phyloP scores from a whole-genome alignment of 2,113 vertebrate genomes.

The Indri indri region DNA sequence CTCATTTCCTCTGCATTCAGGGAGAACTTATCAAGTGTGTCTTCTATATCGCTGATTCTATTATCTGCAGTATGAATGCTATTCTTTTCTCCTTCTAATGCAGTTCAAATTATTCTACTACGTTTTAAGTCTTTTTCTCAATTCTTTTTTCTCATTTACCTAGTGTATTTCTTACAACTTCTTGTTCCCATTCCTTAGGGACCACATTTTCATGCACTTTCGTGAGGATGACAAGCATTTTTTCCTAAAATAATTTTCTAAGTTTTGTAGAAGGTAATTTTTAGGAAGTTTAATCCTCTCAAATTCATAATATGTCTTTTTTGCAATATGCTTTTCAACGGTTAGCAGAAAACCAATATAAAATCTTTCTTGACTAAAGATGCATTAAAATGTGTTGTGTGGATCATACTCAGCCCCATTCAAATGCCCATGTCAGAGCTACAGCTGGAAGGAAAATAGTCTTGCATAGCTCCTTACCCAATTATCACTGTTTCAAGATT shows the following conservation, averaged over 20 bases:
- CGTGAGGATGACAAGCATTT: conserved; percentile 13
- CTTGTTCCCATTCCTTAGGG: not conserved
- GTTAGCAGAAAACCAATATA: not conserved
- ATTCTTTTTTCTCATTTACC: not conserved
- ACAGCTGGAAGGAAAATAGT: not conserved
- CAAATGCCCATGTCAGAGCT: not conserved
- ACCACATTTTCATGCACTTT: conserved; percentile 47
- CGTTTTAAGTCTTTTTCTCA: not conserved
- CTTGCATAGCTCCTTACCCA: not conserved
- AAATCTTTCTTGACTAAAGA: not conserved
- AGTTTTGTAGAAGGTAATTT: conserved; percentile 46
- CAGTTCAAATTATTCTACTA: conserved; percentile 43
- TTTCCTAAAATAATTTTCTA: conserved; percentile 53
- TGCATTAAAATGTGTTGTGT: not conserved
- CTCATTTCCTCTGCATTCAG: not conserved
- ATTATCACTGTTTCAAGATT: not conserved
- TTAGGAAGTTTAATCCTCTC: not conserved
- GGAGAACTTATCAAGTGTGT: not conserved
- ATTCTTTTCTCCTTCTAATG: not conserved
- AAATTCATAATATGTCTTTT: not conserved
- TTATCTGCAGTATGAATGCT: conserved; percentile 17
- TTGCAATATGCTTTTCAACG: not conserved
- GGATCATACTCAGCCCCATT: not conserved
- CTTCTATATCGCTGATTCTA: not conserved
- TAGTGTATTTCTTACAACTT: conserved; percentile 43